A percentile compares a stretch with the other conserved stretches of the same genome.
These are phyloP conservation scores for Cristatella mucedo DNA, from an alignment of 2,888 invertebrate species.

Conservation along the genomic window DNA sequence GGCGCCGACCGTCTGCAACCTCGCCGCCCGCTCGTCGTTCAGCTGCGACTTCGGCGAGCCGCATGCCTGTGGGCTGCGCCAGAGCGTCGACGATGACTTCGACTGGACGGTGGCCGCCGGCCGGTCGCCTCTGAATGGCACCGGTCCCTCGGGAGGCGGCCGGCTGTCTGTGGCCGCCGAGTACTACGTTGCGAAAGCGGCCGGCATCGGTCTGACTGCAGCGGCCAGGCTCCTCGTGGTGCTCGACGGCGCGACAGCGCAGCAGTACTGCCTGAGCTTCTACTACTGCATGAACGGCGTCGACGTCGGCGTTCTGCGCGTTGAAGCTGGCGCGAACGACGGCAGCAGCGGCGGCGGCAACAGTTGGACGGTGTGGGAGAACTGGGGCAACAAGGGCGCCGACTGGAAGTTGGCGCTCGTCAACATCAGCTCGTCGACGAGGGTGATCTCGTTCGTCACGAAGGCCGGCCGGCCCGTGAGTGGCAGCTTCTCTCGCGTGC, in stretches of 20 bases:
- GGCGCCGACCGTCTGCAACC: background rate
- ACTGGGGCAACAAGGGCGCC: too few species aligned
- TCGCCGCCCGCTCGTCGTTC: background rate
- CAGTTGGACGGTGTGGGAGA: constrained; percentile 2
- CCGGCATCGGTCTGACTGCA: background rate
- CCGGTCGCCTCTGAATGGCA: background rate
- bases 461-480: too few species aligned
- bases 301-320: background rate
- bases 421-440: too few species aligned
- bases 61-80: background rate
- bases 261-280: background rate
- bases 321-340: background rate
- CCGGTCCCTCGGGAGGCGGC: background rate
- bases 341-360: background rate
- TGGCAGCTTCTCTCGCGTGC: too few species aligned
- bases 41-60: constrained; percentile 3
- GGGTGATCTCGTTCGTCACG: too few species aligned
- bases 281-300: constrained; percentile 5
- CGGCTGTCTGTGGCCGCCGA: background rate
- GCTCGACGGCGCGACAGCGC: too few species aligned
- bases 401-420: too few species aligned
- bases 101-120: background rate
- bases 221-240: too few species aligned
- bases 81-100: background rate
- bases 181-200: background rate